Percentiles rank a stretch among this genome's conserved stretches.
phyloP scores from a whole-genome alignment of 2,797 vertebrate species.

The Parauchenoglanis ngamensis region DNA sequence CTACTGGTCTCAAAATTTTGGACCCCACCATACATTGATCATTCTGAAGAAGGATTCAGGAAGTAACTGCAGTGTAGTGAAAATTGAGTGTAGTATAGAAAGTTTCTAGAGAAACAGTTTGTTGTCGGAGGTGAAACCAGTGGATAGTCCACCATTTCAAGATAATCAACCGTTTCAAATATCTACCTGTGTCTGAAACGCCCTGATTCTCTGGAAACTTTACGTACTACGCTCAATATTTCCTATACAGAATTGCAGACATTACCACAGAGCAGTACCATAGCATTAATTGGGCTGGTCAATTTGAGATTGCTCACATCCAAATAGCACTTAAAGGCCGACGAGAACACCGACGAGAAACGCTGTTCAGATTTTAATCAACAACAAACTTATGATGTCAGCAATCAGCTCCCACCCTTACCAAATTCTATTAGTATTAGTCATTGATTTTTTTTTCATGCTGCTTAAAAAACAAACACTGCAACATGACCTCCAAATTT shows the following conservation, averaged over 20 bases:
- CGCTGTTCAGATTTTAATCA: not conserved
- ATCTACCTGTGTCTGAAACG: not conserved
- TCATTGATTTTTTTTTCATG: not conserved
- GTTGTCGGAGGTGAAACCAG: not conserved
- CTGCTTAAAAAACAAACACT: not conserved
- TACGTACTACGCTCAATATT: not conserved
- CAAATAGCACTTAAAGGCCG: not conserved
- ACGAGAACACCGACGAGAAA: not conserved
- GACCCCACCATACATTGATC: too few relatives aligned
- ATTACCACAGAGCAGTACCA: constrained; percentile 63
- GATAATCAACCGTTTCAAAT: not conserved
- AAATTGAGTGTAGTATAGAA: not conserved
- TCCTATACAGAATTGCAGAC: constrained; percentile 13
- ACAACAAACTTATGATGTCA: not conserved
- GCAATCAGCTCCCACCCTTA: not conserved
- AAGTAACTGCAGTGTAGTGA: not conserved
- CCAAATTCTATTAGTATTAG: not conserved
- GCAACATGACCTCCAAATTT: constrained; percentile 16
- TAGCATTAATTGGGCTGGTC: not conserved
- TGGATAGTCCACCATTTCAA: not conserved
- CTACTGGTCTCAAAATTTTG: not conserved
- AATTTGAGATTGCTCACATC: constrained; percentile 28
- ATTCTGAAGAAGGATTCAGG: not conserved
- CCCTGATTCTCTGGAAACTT: not conserved
- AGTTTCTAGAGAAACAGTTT: not conserved